A percentile compares a stretch with the other conserved stretches of the same genome.
These are phyloP conservation scores for Acanthoscelides obtectus DNA, from an alignment of 2,888 invertebrate genomes.

Conservation along the genomic window DNA sequence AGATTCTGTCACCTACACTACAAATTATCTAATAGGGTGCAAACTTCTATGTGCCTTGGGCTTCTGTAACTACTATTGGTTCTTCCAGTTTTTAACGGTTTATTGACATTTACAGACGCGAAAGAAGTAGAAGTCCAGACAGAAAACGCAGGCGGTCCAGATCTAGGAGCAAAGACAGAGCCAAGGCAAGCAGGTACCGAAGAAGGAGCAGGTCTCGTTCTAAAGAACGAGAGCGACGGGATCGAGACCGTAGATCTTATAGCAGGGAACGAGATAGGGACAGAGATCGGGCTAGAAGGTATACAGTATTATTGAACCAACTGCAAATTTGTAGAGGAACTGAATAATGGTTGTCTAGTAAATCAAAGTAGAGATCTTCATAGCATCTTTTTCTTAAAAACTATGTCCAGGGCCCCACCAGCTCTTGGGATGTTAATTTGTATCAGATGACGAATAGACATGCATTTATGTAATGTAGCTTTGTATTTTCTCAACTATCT, in stretches of 20 bases:
- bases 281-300: conserved; percentile 32
- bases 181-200: conserved; percentile 58
- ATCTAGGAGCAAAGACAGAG: conserved; percentile 43
- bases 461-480: background rate
- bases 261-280: conserved; percentile 36
- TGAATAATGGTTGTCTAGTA: background rate
- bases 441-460: no score
- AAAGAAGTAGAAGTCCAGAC: conserved; percentile 39
- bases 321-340: background rate
- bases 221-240: conserved; percentile 33
- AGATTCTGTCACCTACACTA: no score
- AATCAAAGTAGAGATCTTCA: background rate
- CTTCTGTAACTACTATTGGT: background rate
- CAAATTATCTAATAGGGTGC: no score
- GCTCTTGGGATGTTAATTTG: no score
- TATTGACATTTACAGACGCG: conserved; percentile 27
- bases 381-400: background rate
- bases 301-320: conserved; percentile 5
- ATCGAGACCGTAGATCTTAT: conserved; percentile 36
- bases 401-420: no score
- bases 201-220: conserved; percentile 45
- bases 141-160: conserved; percentile 39
- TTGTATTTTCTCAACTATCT: background rate
- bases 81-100: background rate
- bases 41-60: no score